phyloP scores from a whole-genome alignment of 2,888 invertebrate species.

The Ectemnius cavifrons region DNA sequence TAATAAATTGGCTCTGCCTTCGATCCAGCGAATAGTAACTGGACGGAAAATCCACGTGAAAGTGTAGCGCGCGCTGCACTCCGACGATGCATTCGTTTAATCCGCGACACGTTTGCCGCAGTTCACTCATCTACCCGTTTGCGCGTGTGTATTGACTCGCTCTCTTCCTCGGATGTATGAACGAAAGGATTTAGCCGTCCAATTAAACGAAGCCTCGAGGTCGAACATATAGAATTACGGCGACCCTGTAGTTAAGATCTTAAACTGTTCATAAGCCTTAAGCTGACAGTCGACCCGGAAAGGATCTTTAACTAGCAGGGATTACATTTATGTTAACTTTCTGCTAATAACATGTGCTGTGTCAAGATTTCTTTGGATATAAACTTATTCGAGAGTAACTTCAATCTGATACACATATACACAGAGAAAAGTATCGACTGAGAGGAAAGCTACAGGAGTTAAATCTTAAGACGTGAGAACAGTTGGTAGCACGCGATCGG shows the following conservation, averaged over 20 bases:
- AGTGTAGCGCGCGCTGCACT: background rate
- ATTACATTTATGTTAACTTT: no score
- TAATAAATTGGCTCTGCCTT: background rate
- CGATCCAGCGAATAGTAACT: background rate
- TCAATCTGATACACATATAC: no score
- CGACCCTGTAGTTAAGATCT: no score
- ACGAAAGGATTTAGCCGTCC: slow-evolving; percentile 27
- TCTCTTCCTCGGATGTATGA: background rate
- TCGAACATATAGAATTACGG: no score
- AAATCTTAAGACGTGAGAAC: slow-evolving; percentile 45
- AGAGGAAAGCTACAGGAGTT: slow-evolving; percentile 30
- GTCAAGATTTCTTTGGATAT: no score
- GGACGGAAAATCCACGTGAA: background rate
- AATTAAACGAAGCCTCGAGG: slow-evolving; percentile 29
- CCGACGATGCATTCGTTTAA: background rate
- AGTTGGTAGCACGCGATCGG: slow-evolving; percentile 55
- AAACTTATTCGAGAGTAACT: background rate
- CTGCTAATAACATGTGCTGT: no score
- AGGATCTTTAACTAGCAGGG: no score
- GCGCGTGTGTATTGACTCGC: background rate
- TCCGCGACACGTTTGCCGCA: background rate
- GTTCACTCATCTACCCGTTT: background rate
- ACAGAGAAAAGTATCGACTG: slow-evolving; percentile 3
- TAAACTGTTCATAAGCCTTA: no score
- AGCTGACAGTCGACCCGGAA: no score